Base-by-base conservation (phyloP, 2,797 vertebrate genomes). In the Xerus rutilus region DNA sequence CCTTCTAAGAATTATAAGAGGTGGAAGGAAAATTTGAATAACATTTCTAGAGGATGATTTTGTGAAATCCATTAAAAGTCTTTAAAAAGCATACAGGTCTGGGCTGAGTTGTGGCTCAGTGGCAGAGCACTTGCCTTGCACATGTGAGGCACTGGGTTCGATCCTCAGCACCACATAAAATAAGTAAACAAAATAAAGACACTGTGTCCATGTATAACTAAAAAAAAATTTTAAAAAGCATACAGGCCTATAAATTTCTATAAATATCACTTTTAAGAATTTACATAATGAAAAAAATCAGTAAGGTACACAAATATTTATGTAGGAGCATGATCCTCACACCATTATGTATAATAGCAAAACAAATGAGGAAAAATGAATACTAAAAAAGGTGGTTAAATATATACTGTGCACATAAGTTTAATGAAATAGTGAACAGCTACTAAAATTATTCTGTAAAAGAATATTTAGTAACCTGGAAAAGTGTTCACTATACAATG, bases 401-500 rank as follows among this genome's bases (percentile, higher is more conserved):
- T 52, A 76, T 4, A 49, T 52, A 76, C n/a, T 39, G 3, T 85
- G 43, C 47, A 92, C 6, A 14, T 76, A 83, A 54, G 25, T 52
- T 79, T 69, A 93, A 74, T 52, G 11, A 88, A 79, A 84, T 78
- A 89, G 1, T 82, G 54, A 76, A 67, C 1, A 95, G 7, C 39
- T 95, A 95, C 85, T 79, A 57, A 78, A 86, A 91, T 81, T 86
- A 82, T 70, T 87, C 69, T 74, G 17, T 65, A 91, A 93, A 97
- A 78, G 5, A 88, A 91, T 32, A 92, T 35, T 82, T 97, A 72
- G 79, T 86, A 91, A 62, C n/a, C 35, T 62, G 12, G 21, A 83
- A 89, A 94, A 87, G 15, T 91, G 21, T 72, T 92, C 62, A 67
- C 14, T 18, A 73, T 49, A 73, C 17, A 62, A 81, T 39, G 18